A percentile compares a stretch with the other conserved stretches of the same genome.
Conservation (phyloP, 2,888 invertebrate species). For the Dastarcus helophoroides region DNA sequence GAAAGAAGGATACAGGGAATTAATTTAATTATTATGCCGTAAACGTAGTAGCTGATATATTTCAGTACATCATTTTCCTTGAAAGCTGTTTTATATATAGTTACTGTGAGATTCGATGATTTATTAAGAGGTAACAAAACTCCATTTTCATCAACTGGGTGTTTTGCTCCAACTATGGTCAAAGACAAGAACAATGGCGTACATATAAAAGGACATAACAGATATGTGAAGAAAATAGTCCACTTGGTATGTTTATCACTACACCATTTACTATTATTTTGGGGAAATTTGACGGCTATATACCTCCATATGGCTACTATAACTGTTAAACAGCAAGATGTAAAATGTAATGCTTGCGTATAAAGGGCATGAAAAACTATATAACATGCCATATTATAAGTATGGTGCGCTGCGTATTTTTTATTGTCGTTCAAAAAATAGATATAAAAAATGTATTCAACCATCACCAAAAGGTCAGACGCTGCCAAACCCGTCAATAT, state of each 20-base stretch:
- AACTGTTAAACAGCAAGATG: conserved; percentile 86
- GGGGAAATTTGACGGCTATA: conserved; percentile 72
- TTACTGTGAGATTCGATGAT: background rate
- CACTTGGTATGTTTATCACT: conserved; percentile 63
- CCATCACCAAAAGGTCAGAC: conserved; percentile 87
- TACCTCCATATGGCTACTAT: conserved; percentile 88
- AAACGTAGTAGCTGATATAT: conserved; percentile 74
- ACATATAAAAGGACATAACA: conserved; percentile 73
- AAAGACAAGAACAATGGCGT: conserved; percentile 73
- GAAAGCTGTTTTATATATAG: background rate
- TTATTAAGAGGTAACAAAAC: background rate
- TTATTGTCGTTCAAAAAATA: conserved; percentile 55
- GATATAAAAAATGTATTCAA: conserved; percentile 85
- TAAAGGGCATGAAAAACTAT: conserved; percentile 83
- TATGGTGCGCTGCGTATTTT: conserved; percentile 41
- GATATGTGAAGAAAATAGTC: conserved; percentile 67
- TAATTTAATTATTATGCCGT: conserved; percentile 83
- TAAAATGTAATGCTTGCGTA: conserved; percentile 77
- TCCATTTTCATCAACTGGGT: conserved; percentile 35
- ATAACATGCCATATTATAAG: conserved; percentile 69
- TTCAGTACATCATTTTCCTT: conserved; percentile 23
- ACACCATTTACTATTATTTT: conserved; percentile 71
- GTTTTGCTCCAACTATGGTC: conserved; percentile 45
- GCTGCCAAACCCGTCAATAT: conserved; percentile 83
- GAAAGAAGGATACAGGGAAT: conserved; percentile 83